Percentiles rank a stretch among this genome's conserved stretches.
Evolutionary conservation across 2,888 invertebrate genomes (phyloP).

Genomic region (Orthonychiurus folsomi): DNA sequence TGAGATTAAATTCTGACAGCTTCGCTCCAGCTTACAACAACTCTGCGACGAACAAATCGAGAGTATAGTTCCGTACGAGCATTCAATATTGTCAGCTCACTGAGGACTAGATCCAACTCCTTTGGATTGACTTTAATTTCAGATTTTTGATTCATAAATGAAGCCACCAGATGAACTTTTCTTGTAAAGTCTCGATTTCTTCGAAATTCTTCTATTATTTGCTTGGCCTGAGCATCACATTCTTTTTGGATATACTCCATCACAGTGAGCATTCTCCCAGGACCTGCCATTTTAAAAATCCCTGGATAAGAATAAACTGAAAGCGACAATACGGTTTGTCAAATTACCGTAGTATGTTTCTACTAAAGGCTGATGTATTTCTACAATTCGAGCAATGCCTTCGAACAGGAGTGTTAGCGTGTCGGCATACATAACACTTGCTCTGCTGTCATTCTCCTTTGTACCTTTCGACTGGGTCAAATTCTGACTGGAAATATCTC

Average conservation of each 20-base stretch:
- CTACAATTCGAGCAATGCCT: conserved; percentile 70
- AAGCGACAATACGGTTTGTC: conserved; percentile 6
- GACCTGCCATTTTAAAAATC: conserved; percentile 45
- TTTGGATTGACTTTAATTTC: conserved; percentile 56
- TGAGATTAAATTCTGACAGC: neutral
- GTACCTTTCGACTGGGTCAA: conserved; percentile 58
- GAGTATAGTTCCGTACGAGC: conserved; percentile 83
- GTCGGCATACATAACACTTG: conserved; percentile 72
- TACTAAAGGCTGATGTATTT: conserved; percentile 78
- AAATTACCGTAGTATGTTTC: conserved; percentile 71
- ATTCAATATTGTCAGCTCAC: conserved; percentile 85
- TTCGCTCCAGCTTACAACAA: conserved; percentile 51
- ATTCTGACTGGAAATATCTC: conserved; percentile 62
- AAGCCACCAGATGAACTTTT: conserved; percentile 56
- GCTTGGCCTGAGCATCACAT: conserved; percentile 59
- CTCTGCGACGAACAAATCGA: conserved; percentile 69
- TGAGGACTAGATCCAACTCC: conserved; percentile 74
- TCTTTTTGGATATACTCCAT: conserved; percentile 65
- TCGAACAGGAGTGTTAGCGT: conserved; percentile 75
- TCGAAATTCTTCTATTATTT: conserved; percentile 62
- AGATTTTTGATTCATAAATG: conserved; percentile 45
- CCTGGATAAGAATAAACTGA: neutral
- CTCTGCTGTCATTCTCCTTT: conserved; percentile 59
- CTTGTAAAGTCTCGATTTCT: conserved; percentile 56
- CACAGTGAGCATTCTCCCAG: conserved; percentile 62